Percentiles rank a stretch among this genome's conserved stretches.
Conservation (phyloP, 2,888 invertebrate species). For the Tipula lateralis region DNA sequence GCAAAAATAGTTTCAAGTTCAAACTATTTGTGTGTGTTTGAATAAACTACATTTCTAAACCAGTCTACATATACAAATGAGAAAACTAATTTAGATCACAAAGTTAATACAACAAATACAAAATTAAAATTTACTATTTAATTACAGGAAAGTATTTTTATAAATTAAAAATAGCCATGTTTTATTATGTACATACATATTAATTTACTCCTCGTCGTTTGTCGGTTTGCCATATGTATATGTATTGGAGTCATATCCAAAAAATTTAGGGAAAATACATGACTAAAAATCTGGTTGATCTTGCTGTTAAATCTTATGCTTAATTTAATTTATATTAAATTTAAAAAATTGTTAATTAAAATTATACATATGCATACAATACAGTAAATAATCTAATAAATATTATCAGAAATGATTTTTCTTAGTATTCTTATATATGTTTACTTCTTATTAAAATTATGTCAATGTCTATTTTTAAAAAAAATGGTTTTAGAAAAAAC, state of each 20-base stretch:
- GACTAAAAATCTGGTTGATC: background rate
- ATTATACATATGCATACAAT: background rate
- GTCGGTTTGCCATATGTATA: background rate
- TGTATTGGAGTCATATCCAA: background rate
- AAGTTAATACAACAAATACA: background rate
- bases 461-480: background rate
- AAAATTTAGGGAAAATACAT: background rate
- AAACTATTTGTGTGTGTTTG: background rate
- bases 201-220: constrained; percentile 2
- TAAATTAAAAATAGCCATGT: background rate
- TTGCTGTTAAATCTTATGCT: background rate
- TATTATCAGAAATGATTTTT: background rate
- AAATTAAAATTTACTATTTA: background rate
- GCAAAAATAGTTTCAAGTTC: too few species aligned
- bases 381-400: background rate
- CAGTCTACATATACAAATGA: background rate
- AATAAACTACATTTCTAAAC: background rate
- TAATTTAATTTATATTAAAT: background rate
- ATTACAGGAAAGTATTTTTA: background rate
- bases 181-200: background rate
- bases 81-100: background rate
- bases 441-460: background rate
- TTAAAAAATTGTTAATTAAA: background rate
- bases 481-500: background rate
- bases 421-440: background rate